These are phyloP conservation scores for Nerophis lumbriciformis DNA, from an alignment of 2,113 vertebrate genomes.

Conservation along the genomic window DNA sequence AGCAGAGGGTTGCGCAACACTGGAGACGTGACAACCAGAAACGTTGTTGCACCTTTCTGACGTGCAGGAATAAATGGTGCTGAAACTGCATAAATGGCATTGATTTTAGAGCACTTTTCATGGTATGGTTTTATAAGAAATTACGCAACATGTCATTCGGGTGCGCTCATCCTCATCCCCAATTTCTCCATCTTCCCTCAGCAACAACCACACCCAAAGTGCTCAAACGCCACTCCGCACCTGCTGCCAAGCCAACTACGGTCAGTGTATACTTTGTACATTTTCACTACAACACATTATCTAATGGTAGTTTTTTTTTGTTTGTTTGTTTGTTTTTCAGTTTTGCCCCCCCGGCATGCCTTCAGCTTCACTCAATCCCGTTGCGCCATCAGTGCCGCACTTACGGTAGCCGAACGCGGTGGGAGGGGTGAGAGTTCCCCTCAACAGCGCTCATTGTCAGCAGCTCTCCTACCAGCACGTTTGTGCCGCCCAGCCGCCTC, in stretches of 20 bases:
- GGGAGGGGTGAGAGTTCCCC: slow-evolving; percentile 43
- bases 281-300: background rate
- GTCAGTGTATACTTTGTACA: background rate
- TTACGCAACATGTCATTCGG: background rate
- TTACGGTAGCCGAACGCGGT: slow-evolving; percentile 53
- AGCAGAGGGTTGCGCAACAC: background rate
- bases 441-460: slow-evolving; percentile 43
- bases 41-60: background rate
- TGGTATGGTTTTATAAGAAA: no score
- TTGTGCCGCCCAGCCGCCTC: slow-evolving; percentile 42
- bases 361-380: background rate
- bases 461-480: slow-evolving; percentile 27
- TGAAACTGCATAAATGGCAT: no score
- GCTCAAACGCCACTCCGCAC: background rate
- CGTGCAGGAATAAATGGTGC: background rate
- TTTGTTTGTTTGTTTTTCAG: background rate
- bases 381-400: slow-evolving; percentile 19
- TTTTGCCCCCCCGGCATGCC: background rate
- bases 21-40: no score
- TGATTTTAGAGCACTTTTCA: no score
- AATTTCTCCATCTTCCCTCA: slow-evolving; percentile 34
- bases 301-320: background rate
- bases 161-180: background rate
- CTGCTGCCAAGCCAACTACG: background rate
- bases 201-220: slow-evolving; percentile 57